These are phyloP conservation scores for Myiozetetes cayanensis DNA, from an alignment of 2,113 vertebrate species.

Conservation along the genomic window DNA sequence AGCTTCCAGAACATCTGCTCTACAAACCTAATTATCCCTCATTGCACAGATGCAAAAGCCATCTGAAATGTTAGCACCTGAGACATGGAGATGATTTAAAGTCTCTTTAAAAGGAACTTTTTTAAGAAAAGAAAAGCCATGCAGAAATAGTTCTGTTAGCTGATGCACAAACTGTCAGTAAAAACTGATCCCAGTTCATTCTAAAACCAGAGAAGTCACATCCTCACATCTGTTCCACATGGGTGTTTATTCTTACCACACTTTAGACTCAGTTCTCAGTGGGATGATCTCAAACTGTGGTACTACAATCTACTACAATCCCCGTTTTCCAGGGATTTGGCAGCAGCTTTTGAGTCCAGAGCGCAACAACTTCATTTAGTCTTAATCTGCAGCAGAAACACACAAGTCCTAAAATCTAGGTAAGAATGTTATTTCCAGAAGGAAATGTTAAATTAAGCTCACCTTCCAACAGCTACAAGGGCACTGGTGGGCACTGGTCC, in stretches of 20 bases:
- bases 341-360: not conserved
- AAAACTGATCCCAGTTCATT: not conserved
- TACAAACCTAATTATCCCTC: slow-evolving; percentile 50
- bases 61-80: slow-evolving; percentile 19
- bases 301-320: not conserved
- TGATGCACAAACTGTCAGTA: not conserved
- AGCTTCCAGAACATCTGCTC: slow-evolving; percentile 63
- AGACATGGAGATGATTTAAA: not conserved
- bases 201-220: not conserved
- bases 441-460: not conserved
- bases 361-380: not conserved
- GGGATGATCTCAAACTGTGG: not conserved
- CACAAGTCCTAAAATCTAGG: not conserved
- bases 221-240: not conserved
- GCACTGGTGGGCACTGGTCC: not conserved
- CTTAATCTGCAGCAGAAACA: not conserved
- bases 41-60: slow-evolving; percentile 19
- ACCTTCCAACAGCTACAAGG: not conserved
- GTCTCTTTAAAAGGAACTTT: not conserved
- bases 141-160: not conserved
- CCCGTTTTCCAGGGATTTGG: not conserved
- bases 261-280: not conserved
- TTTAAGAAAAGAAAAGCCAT: not conserved
- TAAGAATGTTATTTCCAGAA: not conserved
- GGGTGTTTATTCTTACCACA: not conserved